Percentiles rank a stretch among this genome's conserved stretches.
These are phyloP conservation scores for Augiades crinisus DNA, from an alignment of 2,888 invertebrate genomes.

Conservation along the genomic window DNA sequence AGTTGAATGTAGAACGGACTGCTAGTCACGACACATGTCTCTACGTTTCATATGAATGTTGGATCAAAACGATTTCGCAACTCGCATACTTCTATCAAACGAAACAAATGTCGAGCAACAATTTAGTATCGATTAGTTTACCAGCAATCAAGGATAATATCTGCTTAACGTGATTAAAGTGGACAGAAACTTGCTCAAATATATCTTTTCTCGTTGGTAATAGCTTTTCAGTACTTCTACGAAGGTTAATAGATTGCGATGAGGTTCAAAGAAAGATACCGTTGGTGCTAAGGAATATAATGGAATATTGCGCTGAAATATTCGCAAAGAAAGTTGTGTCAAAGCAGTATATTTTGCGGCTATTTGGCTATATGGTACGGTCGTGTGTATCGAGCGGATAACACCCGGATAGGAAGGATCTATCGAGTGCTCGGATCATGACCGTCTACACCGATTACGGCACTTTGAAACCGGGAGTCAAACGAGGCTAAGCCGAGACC, in stretches of 20 bases:
- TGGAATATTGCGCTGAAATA: conserved; percentile 49
- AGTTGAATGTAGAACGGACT: conserved; percentile 18
- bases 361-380: conserved; percentile 64
- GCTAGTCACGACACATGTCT: conserved; percentile 15
- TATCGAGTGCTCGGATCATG: conserved; percentile 48
- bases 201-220: conserved; percentile 16
- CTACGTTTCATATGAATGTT: conserved; percentile 8
- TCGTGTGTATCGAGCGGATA: conserved; percentile 49
- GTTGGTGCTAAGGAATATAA: conserved; percentile 32
- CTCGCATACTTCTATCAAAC: not conserved
- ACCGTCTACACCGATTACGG: conserved; percentile 43
- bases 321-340: conserved; percentile 43
- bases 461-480: conserved; percentile 33
- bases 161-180: too few relatives aligned
- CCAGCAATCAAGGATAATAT: too few relatives aligned
- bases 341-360: conserved; percentile 42
- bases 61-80: conserved; percentile 1
- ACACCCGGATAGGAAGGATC: conserved; percentile 47
- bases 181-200: not conserved
- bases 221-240: conserved; percentile 24
- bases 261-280: conserved; percentile 25
- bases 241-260: conserved; percentile 26
- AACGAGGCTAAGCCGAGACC: conserved; percentile 21
- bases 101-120: not conserved
- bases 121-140: not conserved